Base-by-base conservation (phyloP, 2,888 invertebrate genomes). In the Polyommatus icarus region DNA sequence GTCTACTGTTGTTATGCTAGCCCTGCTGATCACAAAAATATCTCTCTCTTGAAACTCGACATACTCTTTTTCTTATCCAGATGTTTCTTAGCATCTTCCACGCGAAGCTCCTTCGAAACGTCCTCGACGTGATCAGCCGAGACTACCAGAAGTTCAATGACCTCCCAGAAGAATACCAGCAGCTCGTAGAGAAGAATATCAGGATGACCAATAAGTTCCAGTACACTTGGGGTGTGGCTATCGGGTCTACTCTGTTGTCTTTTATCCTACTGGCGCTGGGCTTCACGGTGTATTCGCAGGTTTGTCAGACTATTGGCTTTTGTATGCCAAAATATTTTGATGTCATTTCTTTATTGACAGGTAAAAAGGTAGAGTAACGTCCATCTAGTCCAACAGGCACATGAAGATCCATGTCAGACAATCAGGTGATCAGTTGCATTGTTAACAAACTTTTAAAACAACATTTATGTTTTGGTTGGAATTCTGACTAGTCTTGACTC, bases 71-170 rank as follows among this genome's bases (percentile, higher is more conserved):
- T 61, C 20, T 10, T 24, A 76, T 79, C 3, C 80, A 83, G 83
- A 75, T 79, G 3, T 36, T 81, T 20, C 72, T 81, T 20, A 82
- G 82, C n/a, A 75, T 75, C 8, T 1, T 75, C 18, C 54, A 75
- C 2, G 46, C 75, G 7, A 75, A 75, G 18, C 50, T 29, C 1
- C 12, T 75, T 1, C 46, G 29, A 24, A 50, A 54, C 24, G 54
- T 75, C 54, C 12, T 75, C 1, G 75, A 75, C 29, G 24, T 18
- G 5, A 75, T 75, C 50, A 20, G 29, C n/a, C 50, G 12, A 1
- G 75, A 75, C 75, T 75, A 75, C 7, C 12, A 24, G 6, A 24
- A 3, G 50, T 75, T 75, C 29, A 50, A 75, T 3, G 24, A 24
- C 12, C 75, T 75, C 2, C 75, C 75, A 29, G 18, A 50, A 54